Percentiles rank a stretch among this genome's conserved stretches.
phyloP scores from a whole-genome alignment of 2,888 invertebrate genomes.

The Megaustenia siamemsis region DNA sequence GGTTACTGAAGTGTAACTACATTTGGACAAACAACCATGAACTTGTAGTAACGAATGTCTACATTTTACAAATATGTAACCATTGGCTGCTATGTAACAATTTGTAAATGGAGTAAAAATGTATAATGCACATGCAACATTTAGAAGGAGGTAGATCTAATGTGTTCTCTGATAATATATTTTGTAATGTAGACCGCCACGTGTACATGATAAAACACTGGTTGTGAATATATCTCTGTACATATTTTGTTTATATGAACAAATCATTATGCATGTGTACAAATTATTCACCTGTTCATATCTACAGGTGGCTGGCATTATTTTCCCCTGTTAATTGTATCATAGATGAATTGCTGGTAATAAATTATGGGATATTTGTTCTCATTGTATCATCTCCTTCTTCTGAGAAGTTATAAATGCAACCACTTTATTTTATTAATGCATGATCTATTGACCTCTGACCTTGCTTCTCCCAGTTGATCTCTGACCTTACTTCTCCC shows the following conservation, averaged over 20 bases:
- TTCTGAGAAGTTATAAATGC: neutral
- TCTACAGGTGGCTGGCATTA: neutral
- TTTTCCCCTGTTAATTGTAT: slow-evolving; percentile 5
- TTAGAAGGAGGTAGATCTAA: neutral
- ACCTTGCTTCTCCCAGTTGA: neutral
- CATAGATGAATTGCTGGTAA: neutral
- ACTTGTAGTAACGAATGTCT: too few species aligned
- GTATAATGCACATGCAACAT: neutral
- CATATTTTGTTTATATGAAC: slow-evolving; percentile 4
- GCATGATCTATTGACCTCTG: too few species aligned
- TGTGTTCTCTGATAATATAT: neutral
- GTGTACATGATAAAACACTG: slow-evolving; percentile 30
- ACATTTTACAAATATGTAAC: too few species aligned
- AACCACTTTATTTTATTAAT: neutral
- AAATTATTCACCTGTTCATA: neutral
- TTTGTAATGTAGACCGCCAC: neutral
- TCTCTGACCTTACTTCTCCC: neutral
- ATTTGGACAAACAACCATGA: too few species aligned
- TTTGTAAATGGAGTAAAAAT: neutral
- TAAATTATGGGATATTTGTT: neutral
- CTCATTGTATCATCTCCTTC: neutral
- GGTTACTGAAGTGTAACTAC: too few species aligned
- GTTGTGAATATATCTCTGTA: slow-evolving; percentile 36
- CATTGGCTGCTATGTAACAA: neutral
- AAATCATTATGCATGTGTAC: slow-evolving; percentile 34